phyloP scores from a whole-genome alignment of 2,888 invertebrate genomes.

The Ormyrus nitidulus region DNA sequence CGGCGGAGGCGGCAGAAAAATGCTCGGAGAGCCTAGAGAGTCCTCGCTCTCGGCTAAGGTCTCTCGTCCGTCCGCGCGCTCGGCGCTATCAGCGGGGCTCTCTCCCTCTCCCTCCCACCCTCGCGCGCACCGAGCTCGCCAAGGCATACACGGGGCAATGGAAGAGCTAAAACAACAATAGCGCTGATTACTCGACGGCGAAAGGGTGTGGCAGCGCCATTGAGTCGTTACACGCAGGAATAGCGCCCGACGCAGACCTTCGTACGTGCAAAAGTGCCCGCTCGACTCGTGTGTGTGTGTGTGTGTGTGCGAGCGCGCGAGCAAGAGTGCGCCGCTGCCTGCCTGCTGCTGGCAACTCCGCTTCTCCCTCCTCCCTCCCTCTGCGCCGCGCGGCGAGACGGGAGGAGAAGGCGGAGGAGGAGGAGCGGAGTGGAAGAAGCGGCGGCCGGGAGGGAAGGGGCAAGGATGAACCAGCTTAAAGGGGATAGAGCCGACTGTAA shows the following conservation, averaged over 20 bases:
- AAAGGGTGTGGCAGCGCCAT: conserved; percentile 75
- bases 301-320: background rate
- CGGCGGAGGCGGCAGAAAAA: background rate
- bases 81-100: background rate
- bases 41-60: no score
- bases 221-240: conserved; percentile 74
- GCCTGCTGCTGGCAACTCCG: conserved; percentile 28
- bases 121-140: background rate
- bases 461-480: conserved; percentile 74
- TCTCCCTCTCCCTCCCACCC: background rate
- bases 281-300: conserved; percentile 18
- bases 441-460: conserved; percentile 52
- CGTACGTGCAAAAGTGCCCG: background rate
- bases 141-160: background rate
- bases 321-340: background rate
- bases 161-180: conserved; percentile 71
- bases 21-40: background rate
- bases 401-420: conserved; percentile 55
- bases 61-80: no score
- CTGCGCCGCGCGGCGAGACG: conserved; percentile 39
- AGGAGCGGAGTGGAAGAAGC: conserved; percentile 55
- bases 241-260: conserved; percentile 53
- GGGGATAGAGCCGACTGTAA: conserved; percentile 71
- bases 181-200: conserved; percentile 74
- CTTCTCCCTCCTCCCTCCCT: conserved; percentile 21